phyloP scores from a whole-genome alignment of 2,113 vertebrate genomes.

The Capra hircus region DNA sequence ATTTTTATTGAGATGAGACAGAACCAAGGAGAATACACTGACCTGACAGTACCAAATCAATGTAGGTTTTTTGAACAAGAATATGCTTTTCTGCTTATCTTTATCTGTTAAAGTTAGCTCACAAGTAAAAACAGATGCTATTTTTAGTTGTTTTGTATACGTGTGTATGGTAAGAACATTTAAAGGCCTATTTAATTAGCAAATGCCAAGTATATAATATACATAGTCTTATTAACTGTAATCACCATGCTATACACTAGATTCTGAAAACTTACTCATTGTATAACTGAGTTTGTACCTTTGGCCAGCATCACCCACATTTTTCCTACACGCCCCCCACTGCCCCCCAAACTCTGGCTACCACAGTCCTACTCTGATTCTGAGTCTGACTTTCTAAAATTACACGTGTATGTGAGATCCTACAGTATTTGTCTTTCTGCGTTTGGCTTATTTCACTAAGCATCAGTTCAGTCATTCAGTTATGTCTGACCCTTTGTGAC shows the following conservation, averaged over 20 bases:
- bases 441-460: not conserved
- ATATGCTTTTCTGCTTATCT: not conserved
- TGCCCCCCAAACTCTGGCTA: accelerated
- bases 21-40: not conserved
- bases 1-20: not conserved
- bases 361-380: not conserved
- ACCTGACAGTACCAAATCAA: not conserved
- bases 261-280: not conserved
- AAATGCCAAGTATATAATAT: not conserved
- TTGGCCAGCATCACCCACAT: not conserved
- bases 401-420: not conserved
- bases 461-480: not conserved
- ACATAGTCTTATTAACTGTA: not conserved
- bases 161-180: not conserved
- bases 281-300: not conserved
- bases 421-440: not conserved
- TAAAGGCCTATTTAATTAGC: not conserved
- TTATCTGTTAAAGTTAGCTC: not conserved
- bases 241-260: not conserved
- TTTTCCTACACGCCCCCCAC: not conserved
- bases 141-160: not conserved
- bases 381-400: not conserved
- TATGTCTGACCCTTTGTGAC: accelerated
- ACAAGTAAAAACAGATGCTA: not conserved
- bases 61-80: not conserved